Conservation (phyloP, 2,797 vertebrate genomes). For the Acropternis orthonyx region DNA sequence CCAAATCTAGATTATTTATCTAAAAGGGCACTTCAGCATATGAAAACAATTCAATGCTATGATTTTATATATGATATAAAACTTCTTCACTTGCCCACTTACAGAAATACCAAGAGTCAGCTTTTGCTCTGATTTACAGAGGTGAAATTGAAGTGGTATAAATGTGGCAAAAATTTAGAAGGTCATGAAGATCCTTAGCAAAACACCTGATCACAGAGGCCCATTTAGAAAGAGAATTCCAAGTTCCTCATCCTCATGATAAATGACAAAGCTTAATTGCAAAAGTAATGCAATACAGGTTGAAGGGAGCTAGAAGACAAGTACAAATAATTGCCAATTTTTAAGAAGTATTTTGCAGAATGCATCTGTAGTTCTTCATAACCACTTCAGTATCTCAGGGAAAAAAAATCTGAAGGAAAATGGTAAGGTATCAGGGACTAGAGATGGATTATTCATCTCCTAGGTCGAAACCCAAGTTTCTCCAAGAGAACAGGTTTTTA, state of each 20-base stretch:
- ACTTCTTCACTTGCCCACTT: neutral
- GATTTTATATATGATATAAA: neutral
- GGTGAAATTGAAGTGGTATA: neutral
- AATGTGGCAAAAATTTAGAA: conserved; percentile 6
- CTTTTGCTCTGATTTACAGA: neutral
- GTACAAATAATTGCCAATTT: neutral
- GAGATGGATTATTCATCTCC: neutral
- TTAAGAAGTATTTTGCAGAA: neutral
- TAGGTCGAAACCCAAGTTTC: neutral
- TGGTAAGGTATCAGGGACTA: neutral
- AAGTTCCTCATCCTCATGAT: neutral
- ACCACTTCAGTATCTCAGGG: neutral
- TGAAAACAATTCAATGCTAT: neutral
- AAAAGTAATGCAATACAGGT: neutral
- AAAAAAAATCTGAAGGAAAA: neutral
- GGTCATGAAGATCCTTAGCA: neutral
- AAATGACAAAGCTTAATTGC: neutral
- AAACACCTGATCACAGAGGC: neutral
- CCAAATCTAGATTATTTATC: neutral
- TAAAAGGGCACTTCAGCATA: neutral
- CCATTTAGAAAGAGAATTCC: neutral
- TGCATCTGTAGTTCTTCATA: neutral
- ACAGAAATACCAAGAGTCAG: neutral
- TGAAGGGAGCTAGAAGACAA: neutral
- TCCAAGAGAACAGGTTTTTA: neutral